These are phyloP conservation scores for Leptestheria dahalacensis DNA, from an alignment of 1,140 invertebrate species.

Conservation along the genomic window DNA sequence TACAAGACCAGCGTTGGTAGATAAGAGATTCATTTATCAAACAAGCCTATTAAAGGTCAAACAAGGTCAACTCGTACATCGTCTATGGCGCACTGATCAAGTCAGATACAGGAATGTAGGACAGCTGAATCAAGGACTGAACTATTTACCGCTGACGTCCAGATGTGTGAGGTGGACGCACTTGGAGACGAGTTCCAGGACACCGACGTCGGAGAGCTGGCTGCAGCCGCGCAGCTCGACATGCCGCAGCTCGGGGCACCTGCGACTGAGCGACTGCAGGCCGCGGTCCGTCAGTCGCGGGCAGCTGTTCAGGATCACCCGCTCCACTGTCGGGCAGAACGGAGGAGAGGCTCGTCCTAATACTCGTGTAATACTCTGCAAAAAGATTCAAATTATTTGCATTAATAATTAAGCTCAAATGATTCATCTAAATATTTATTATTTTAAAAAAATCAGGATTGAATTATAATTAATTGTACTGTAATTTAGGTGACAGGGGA, in stretches of 20 bases:
- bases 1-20: conserved; percentile 23
- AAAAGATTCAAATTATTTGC: background rate
- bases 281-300: conserved; percentile 58
- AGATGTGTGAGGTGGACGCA: conserved; percentile 54
- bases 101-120: too few species aligned
- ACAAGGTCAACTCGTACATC: too few species aligned
- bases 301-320: conserved; percentile 52
- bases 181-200: conserved; percentile 45
- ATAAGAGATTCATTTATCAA: too few species aligned
- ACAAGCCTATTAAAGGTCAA: background rate
- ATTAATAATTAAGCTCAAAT: too few species aligned
- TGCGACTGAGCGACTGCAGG: conserved; percentile 44
- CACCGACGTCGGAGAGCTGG: conserved; percentile 46
- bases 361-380: conserved; percentile 20
- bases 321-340: conserved; percentile 37
- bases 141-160: conserved; percentile 55
- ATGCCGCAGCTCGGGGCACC: conserved; percentile 54
- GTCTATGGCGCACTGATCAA: too few species aligned
- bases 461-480: too few species aligned
- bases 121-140: too few species aligned
- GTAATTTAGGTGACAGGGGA: background rate
- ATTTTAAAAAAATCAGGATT: too few species aligned
- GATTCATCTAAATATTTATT: too few species aligned
- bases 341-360: conserved; percentile 31
- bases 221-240: conserved; percentile 51